phyloP scores from a whole-genome alignment of 2,113 vertebrate species.

The Gavia stellata region DNA sequence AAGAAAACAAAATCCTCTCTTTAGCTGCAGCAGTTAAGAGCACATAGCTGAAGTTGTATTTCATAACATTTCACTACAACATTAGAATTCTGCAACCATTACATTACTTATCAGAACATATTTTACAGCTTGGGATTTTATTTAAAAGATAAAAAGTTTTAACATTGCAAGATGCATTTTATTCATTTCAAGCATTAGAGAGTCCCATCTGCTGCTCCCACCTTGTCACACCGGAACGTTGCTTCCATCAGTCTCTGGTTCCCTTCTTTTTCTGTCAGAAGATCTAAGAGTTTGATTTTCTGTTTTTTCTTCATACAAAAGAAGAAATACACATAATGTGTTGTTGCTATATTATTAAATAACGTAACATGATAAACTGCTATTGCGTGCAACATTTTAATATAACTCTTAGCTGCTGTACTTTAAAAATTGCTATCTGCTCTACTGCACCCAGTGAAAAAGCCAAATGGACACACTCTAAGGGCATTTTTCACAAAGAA shows the following conservation, averaged over 20 bases:
- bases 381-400: neutral
- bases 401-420: neutral
- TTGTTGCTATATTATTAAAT: neutral
- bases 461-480: neutral
- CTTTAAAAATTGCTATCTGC: neutral
- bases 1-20: constrained; percentile 35
- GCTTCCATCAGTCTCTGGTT: constrained; percentile 35
- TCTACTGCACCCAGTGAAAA: neutral
- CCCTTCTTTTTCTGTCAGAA: constrained; percentile 38
- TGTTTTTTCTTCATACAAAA: constrained; percentile 74
- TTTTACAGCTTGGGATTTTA: constrained; percentile 64
- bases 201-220: constrained; percentile 9
- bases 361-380: neutral
- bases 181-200: constrained; percentile 25
- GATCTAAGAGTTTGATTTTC: constrained; percentile 78
- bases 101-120: constrained; percentile 49
- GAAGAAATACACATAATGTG: neutral
- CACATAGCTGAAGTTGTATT: constrained; percentile 36
- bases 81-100: constrained; percentile 58
- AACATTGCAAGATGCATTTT: constrained; percentile 55
- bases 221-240: neutral
- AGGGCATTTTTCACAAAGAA: neutral
- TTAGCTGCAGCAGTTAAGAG: constrained; percentile 44
- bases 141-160: constrained; percentile 50
- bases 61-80: constrained; percentile 53